Evolutionary conservation across 2,888 invertebrate genomes (phyloP).

Genomic region (Machimus atricapillus): DNA sequence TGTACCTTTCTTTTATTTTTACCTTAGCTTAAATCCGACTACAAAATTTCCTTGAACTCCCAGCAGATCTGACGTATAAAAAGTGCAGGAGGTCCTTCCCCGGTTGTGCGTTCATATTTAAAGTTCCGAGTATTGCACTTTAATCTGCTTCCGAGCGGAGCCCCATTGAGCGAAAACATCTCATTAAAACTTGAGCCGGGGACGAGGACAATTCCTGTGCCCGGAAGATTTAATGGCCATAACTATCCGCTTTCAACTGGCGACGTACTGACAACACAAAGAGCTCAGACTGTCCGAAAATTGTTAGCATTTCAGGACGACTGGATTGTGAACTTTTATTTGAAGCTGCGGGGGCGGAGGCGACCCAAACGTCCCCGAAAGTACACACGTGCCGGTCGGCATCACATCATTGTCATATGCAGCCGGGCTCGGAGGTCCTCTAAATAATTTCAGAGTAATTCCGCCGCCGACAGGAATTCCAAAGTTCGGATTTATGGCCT

Average conservation of each 20-base stretch:
- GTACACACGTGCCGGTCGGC: background rate
- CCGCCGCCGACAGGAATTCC: background rate
- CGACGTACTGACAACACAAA: background rate
- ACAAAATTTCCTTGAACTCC: background rate
- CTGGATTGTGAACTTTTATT: background rate
- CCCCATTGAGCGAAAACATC: background rate
- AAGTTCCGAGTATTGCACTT: background rate
- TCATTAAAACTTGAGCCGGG: conserved; percentile 4
- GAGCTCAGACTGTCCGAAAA: background rate
- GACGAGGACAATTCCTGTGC: background rate
- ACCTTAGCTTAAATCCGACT: background rate
- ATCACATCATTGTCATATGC: background rate
- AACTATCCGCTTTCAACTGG: background rate
- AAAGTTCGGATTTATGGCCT: background rate
- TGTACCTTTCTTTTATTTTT: background rate
- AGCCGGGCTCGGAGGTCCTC: background rate
- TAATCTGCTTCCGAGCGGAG: background rate
- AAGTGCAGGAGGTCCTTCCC: background rate
- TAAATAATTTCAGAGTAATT: background rate
- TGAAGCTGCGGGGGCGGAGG: background rate
- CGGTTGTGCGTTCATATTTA: background rate
- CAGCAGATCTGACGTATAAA: background rate
- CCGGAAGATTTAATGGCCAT: conserved; percentile 23
- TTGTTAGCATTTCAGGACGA: background rate
- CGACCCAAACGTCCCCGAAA: background rate